A percentile compares a stretch with the other conserved stretches of the same genome.
Conservation (phyloP, 1,140 invertebrate genomes). For the Ceratosolen fusciceps region DNA sequence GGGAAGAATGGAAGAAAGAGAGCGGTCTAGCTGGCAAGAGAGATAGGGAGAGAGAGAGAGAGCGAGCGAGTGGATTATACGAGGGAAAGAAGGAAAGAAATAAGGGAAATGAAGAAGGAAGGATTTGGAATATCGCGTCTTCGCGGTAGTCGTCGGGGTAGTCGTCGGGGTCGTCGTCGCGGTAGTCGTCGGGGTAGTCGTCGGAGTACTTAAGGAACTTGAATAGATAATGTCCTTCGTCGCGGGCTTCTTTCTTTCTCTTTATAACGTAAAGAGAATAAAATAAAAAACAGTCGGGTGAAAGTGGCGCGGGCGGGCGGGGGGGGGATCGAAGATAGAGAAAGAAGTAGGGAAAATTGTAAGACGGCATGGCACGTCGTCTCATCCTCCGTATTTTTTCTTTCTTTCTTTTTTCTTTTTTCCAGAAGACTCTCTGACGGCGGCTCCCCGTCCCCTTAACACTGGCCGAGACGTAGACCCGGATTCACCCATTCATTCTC, state of each 20-base stretch:
- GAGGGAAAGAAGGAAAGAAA: slow-evolving; percentile 34
- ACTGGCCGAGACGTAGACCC: slow-evolving; percentile 51
- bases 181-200: no score
- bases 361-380: slow-evolving; percentile 43
- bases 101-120: slow-evolving; percentile 48
- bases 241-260: slow-evolving; percentile 42
- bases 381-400: no score
- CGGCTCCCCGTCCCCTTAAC: slow-evolving; percentile 41
- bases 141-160: no score
- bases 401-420: slow-evolving; percentile 45
- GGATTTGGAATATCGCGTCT: slow-evolving; percentile 47
- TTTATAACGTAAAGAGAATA: slow-evolving; percentile 30
- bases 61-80: neutral
- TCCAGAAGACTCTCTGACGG: slow-evolving; percentile 36
- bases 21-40: no score
- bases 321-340: no score
- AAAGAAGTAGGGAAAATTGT: no score
- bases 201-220: slow-evolving; percentile 45
- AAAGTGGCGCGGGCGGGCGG: no score
- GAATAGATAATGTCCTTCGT: slow-evolving; percentile 49
- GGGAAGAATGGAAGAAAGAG: neutral
- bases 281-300: slow-evolving; percentile 34
- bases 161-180: no score
- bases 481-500: slow-evolving; percentile 62
- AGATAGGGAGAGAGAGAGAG: slow-evolving; percentile 15